Evolutionary conservation across 2,797 vertebrate genomes (phyloP).

Genomic region (Thunnus albacares): DNA sequence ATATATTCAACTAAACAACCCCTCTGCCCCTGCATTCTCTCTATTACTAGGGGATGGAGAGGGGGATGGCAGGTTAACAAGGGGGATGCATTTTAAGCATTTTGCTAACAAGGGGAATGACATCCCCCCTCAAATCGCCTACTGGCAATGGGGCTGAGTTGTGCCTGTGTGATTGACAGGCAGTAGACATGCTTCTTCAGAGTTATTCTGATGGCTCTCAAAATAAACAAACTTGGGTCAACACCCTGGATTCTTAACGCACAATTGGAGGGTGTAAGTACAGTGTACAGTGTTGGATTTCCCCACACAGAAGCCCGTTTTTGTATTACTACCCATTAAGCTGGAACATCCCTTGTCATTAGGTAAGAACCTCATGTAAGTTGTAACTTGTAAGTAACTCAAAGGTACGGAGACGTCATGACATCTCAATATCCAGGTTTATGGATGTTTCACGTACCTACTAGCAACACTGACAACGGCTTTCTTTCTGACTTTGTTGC

Average conservation of each 20-base stretch:
- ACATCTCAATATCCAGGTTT: not conserved
- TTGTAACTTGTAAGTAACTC: not conserved
- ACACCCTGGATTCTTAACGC: not conserved
- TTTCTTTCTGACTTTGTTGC: constrained; percentile 11
- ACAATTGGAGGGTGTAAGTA: not conserved
- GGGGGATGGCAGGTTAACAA: too few relatives aligned
- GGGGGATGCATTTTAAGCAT: too few relatives aligned
- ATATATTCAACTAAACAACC: too few relatives aligned
- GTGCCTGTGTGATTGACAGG: constrained; percentile 43
- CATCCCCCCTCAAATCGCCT: too few relatives aligned
- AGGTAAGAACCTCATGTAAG: not conserved
- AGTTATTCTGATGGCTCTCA: constrained; percentile 25
- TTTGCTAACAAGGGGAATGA: too few relatives aligned
- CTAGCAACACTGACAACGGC: not conserved
- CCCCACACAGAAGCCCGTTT: not conserved
- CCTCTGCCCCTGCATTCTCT: too few relatives aligned
- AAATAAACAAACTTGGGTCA: constrained; percentile 35
- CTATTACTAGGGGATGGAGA: too few relatives aligned
- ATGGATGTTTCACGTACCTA: not conserved
- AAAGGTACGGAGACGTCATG: not conserved
- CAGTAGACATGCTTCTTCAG: constrained; percentile 17
- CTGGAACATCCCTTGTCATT: constrained; percentile 1
- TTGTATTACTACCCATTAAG: not conserved
- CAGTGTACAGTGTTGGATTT: not conserved
- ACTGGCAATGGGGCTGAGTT: constrained; percentile 7